Evolutionary conservation across 2,797 vertebrate genomes (phyloP).

Genomic region (Chaunax sp.): DNA sequence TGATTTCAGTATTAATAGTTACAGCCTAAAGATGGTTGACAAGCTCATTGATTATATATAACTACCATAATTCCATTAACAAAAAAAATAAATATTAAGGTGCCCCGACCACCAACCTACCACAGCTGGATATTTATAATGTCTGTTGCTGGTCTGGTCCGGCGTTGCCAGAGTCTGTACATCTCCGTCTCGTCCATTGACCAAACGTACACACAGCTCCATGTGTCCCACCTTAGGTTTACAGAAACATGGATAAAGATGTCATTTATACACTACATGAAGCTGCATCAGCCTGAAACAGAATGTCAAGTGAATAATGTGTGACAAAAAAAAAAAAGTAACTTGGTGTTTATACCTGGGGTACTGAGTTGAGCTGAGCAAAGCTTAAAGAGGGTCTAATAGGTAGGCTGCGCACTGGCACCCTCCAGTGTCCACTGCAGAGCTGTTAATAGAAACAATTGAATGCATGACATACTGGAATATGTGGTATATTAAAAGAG

Average conservation of each 20-base stretch:
- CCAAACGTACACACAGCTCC: constrained; percentile 84
- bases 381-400: constrained; percentile 64
- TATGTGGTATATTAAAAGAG: too few species aligned
- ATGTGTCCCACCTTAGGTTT: constrained; percentile 75
- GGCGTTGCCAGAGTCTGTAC: constrained; percentile 73
- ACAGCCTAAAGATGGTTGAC: too few species aligned
- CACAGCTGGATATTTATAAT: constrained; percentile 77
- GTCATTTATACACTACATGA: background rate
- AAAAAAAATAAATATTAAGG: too few species aligned
- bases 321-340: too few species aligned
- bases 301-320: too few species aligned
- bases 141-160: constrained; percentile 60
- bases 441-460: constrained; percentile 61
- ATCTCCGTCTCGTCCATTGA: constrained; percentile 81
- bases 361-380: constrained; percentile 76
- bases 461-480: background rate
- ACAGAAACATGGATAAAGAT: background rate
- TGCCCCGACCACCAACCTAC: constrained; percentile 49
- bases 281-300: too few species aligned
- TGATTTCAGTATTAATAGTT: too few species aligned
- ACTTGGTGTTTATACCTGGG: constrained; percentile 73
- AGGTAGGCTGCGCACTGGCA: constrained; percentile 75
- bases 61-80: too few species aligned
- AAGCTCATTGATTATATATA: too few species aligned
- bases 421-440: constrained; percentile 82